Evolutionary conservation across 2,113 vertebrate species (phyloP).

Genomic region (Ceyx margarethae): DNA sequence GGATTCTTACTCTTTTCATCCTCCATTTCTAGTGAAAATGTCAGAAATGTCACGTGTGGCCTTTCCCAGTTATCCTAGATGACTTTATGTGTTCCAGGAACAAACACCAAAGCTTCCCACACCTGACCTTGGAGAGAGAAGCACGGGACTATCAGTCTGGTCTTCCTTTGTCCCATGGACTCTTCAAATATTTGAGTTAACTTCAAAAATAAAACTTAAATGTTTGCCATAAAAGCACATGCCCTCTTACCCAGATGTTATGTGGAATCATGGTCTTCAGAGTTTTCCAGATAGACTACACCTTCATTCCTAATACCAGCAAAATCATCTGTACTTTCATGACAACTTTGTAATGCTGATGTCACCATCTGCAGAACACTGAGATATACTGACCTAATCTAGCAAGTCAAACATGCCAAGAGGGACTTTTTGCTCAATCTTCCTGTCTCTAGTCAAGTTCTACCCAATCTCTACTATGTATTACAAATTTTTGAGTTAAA

Average conservation of each 20-base stretch:
- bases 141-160: not conserved
- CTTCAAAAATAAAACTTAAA: not conserved
- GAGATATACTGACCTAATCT: not conserved
- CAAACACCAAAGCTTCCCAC: not conserved
- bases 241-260: not conserved
- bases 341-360: not conserved
- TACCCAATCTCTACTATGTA: not conserved
- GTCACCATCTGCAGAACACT: not conserved
- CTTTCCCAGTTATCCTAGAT: not conserved
- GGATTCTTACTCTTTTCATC: not conserved
- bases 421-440: not conserved
- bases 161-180: not conserved
- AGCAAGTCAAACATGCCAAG: not conserved
- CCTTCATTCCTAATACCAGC: not conserved
- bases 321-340: not conserved
- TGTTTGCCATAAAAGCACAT: not conserved
- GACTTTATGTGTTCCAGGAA: not conserved
- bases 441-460: not conserved
- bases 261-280: not conserved
- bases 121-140: not conserved
- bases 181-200: not conserved
- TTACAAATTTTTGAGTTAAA: not conserved
- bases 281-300: not conserved
- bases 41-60: not conserved
- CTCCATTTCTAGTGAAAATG: not conserved